Percentiles rank a stretch among this genome's conserved stretches.
phyloP scores from a whole-genome alignment of 2,797 vertebrate species.

The Sciurus carolinensis region DNA sequence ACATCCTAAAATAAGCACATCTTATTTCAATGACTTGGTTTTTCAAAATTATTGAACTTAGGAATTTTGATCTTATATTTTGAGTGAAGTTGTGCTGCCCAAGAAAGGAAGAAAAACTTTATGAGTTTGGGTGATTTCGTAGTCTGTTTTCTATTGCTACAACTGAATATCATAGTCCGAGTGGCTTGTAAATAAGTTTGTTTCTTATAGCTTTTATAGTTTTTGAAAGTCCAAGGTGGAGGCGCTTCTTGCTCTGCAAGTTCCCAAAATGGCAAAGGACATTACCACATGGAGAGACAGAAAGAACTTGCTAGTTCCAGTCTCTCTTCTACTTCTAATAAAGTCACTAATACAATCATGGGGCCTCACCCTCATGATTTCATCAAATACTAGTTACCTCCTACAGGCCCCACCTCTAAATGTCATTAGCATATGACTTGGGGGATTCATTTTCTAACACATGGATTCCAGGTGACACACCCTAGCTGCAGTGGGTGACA shows the following conservation, averaged over 20 bases:
- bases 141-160: neutral
- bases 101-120: slow-evolving; percentile 27
- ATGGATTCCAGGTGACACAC: neutral
- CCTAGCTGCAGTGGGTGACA: neutral
- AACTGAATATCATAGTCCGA: neutral
- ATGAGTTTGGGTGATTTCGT: neutral
- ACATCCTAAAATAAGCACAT: neutral
- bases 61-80: slow-evolving; percentile 56
- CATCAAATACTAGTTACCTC: neutral
- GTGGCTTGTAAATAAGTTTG: neutral
- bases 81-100: slow-evolving; percentile 1
- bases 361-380: neutral
- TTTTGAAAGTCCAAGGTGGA: neutral
- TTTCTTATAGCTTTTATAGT: neutral
- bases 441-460: neutral
- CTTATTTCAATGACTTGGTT: neutral
- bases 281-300: neutral
- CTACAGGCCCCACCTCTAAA: neutral
- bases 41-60: slow-evolving; percentile 2
- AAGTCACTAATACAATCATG: neutral
- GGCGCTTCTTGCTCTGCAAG: neutral
- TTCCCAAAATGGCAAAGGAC: neutral
- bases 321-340: neutral
- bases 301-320: neutral
- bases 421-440: neutral